Evolutionary conservation across 2,113 vertebrate genomes (phyloP), one percentile per base, ranked within the genome.

Genomic region (Hydrochoerus hydrochaeris): DNA sequence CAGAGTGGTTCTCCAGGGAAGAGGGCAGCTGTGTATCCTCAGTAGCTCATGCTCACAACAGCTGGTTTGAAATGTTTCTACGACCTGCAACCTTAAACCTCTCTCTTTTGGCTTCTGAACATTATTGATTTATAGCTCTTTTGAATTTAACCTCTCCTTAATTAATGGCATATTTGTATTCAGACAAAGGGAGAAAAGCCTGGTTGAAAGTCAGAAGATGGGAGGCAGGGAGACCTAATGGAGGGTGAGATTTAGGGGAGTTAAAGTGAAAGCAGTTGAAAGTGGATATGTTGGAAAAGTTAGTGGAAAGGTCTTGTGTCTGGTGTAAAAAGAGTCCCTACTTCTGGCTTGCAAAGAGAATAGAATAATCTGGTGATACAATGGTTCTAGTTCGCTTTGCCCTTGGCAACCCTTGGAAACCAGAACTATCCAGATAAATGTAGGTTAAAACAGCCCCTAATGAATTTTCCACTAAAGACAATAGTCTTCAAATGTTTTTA

Each of bases 31-130:
- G 81, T 44, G 65, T 83, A 73, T 14, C 14, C 41, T 95, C 46
- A 62, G 28, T 44, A 57, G 58, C 44, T 28, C 3, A 89, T 9
- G 82, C 12, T 77, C 44, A 32, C 2, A 77, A 41, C 52, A 82
- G 80, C 85, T 85, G 73, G 32, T 81, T 89, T 60, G 60, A 83
- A 90, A 83, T 77, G 1, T 93, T 95, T 93, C 32, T 73, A 69
- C 41, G 35, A 35, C 63, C 20, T 30, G 16, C 17, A 84, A 46
- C 54, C 22, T 88, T 62, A 85, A 41, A 52, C 11, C 71, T 69
- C 41, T 58, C 38, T 58, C 38, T 91, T 85, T 90, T 58, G 38
- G 24, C n/a, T 94, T 89, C 85, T 83, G 73, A 85, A 67, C 38
- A 44, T 67, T 82, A 75, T 75, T 14, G 9, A 82, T 38, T 87